Evolutionary conservation across 2,113 vertebrate genomes (phyloP).

Genomic region (Hymenochirus boettgeri): DNA sequence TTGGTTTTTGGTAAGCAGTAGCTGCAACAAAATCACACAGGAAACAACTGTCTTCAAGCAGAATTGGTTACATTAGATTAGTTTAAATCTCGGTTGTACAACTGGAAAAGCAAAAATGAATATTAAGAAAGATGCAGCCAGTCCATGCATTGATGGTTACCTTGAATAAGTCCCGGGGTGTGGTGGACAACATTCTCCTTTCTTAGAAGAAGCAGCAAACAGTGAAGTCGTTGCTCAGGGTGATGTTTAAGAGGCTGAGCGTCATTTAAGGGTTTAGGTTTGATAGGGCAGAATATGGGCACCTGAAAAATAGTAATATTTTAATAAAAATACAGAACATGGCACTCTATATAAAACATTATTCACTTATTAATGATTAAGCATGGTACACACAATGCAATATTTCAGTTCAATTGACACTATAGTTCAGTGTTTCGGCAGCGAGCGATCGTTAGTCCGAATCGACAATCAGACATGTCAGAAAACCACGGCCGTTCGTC

Average conservation of each 20-base stretch:
- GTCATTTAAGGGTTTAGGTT: constrained; percentile 21
- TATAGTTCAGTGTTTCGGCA: too few relatives aligned
- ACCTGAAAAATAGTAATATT: constrained; percentile 42
- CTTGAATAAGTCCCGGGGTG: constrained; percentile 55
- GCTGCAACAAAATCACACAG: neutral
- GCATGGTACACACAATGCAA: too few relatives aligned
- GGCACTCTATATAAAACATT: too few relatives aligned
- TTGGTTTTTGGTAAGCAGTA: too few relatives aligned
- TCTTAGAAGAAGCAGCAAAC: constrained; percentile 61
- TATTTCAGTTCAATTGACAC: too few relatives aligned
- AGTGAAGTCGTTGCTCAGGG: constrained; percentile 36
- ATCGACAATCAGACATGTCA: too few relatives aligned
- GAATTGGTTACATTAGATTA: too few relatives aligned
- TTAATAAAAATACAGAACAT: neutral
- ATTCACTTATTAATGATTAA: too few relatives aligned
- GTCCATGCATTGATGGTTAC: constrained; percentile 40
- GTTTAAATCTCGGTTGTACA: neutral
- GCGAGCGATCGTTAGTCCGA: too few relatives aligned
- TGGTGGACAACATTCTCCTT: constrained; percentile 62
- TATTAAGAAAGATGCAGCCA: neutral
- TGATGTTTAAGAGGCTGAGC: neutral
- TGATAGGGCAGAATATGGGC: constrained; percentile 46
- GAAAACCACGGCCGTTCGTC: too few relatives aligned
- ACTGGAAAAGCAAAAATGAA: neutral
- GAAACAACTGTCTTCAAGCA: neutral